phyloP scores from a whole-genome alignment of 1,140 invertebrate genomes.

The Radopholus similis region DNA sequence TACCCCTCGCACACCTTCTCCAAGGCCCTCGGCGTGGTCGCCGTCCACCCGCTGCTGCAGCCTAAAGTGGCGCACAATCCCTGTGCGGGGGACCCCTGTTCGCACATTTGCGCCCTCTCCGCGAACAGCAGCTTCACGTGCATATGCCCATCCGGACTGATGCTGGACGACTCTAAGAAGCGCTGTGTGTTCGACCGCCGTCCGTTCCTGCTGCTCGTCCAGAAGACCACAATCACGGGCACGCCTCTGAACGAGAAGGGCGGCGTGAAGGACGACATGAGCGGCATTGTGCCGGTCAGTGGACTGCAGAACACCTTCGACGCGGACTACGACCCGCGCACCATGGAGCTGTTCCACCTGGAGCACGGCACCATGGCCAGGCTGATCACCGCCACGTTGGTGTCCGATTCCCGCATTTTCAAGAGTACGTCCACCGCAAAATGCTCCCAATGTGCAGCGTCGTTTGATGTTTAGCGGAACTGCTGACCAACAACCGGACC shows the following conservation, averaged over 20 bases:
- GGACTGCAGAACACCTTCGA: constrained; percentile 82
- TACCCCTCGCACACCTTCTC: constrained; percentile 78
- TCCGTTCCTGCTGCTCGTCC: constrained; percentile 81
- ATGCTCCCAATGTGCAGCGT: neutral
- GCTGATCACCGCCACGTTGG: constrained; percentile 66
- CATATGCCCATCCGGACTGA: constrained; percentile 83
- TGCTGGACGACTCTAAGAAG: constrained; percentile 63
- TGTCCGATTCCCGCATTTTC: constrained; percentile 52
- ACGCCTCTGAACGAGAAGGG: constrained; percentile 41
- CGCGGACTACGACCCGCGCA: constrained; percentile 83
- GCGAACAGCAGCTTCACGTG: constrained; percentile 69
- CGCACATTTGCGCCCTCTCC: constrained; percentile 80
- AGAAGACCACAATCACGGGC: constrained; percentile 67
- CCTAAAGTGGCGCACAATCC: constrained; percentile 72
- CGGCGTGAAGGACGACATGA: constrained; percentile 33
- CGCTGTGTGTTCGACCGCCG: constrained; percentile 59
- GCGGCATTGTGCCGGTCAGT: constrained; percentile 71
- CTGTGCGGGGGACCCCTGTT: constrained; percentile 74
- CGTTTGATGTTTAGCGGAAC: constrained; percentile 61
- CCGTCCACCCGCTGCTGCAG: constrained; percentile 86
- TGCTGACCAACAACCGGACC: constrained; percentile 80
- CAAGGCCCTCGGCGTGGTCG: constrained; percentile 86
- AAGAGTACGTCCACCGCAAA: neutral
- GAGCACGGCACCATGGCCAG: constrained; percentile 51
- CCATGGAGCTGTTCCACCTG: constrained; percentile 64